These are phyloP conservation scores for Melikaiella ostensackeni DNA, from an alignment of 2,888 invertebrate genomes.

Conservation along the genomic window DNA sequence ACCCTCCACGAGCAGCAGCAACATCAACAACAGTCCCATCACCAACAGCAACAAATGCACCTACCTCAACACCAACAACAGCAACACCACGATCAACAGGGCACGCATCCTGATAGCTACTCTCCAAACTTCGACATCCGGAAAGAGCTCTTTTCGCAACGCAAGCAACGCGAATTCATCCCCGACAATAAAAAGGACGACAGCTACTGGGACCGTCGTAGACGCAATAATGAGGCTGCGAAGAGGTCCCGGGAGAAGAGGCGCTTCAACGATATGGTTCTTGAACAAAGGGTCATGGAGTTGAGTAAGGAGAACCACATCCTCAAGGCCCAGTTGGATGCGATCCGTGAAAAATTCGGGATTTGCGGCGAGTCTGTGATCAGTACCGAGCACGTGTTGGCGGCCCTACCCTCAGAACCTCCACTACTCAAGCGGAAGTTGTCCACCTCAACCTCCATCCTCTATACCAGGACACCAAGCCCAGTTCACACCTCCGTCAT, in stretches of 20 bases:
- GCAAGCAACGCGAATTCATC: conserved; percentile 97
- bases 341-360: conserved; percentile 95
- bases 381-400: conserved; percentile 92
- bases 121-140: conserved; percentile 78
- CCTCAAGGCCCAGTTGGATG: conserved; percentile 93
- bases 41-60: conserved; percentile 75
- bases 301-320: conserved; percentile 97
- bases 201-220: conserved; percentile 97
- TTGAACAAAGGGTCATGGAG: conserved; percentile 95
- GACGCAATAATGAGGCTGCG: conserved; percentile 98
- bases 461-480: conserved; percentile 80
- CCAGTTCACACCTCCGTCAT: conserved; percentile 82
- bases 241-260: conserved; percentile 97
- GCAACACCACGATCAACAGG: conserved; percentile 72
- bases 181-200: conserved; percentile 98
- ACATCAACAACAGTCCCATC: conserved; percentile 63
- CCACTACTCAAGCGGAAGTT: conserved; percentile 88
- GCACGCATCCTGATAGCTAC: conserved; percentile 71
- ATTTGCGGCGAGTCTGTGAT: conserved; percentile 92
- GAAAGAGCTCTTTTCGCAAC: conserved; percentile 91
- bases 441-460: conserved; percentile 73
- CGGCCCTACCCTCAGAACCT: conserved; percentile 91
- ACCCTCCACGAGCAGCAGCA: conserved; percentile 64
- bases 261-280: conserved; percentile 96
- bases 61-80: conserved; percentile 57